Conservation (phyloP, 2,888 invertebrate genomes). For the Troides aeacus region DNA sequence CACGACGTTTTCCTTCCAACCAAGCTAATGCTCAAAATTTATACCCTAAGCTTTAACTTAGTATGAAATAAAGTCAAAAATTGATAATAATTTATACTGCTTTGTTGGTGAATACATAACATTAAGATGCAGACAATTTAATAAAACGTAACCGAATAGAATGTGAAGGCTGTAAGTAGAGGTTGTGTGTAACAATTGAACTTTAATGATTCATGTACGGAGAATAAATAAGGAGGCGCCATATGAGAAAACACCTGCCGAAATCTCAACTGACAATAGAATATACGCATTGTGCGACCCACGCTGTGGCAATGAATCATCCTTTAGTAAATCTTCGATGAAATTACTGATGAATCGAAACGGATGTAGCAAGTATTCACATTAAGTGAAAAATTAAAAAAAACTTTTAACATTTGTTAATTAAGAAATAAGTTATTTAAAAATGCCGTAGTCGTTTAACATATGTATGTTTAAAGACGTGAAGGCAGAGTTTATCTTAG, state of each 20-base stretch:
- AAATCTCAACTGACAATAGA: slow-evolving; percentile 24
- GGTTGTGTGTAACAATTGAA: slow-evolving; percentile 11
- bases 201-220: slow-evolving; percentile 20
- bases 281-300: slow-evolving; percentile 15
- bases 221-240: slow-evolving; percentile 26
- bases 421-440: neutral
- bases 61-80: neutral
- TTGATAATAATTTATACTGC: neutral
- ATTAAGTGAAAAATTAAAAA: neutral
- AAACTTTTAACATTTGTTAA: neutral
- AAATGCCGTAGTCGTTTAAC: neutral
- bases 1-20: too few species aligned
- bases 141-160: slow-evolving; percentile 3
- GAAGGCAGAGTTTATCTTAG: neutral
- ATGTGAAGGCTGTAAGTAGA: slow-evolving; percentile 20
- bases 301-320: slow-evolving; percentile 22
- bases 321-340: neutral
- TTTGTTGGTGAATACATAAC: slow-evolving; percentile 1
- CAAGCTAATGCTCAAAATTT: too few species aligned
- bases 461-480: too few species aligned
- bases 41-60: too few species aligned
- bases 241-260: slow-evolving; percentile 23
- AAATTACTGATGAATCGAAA: neutral
- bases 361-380: neutral
- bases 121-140: neutral